Evolutionary conservation across 2,113 vertebrate genomes (phyloP), one percentile per base, ranked within the genome.

Genomic region (Rhinoderma darwinii): DNA sequence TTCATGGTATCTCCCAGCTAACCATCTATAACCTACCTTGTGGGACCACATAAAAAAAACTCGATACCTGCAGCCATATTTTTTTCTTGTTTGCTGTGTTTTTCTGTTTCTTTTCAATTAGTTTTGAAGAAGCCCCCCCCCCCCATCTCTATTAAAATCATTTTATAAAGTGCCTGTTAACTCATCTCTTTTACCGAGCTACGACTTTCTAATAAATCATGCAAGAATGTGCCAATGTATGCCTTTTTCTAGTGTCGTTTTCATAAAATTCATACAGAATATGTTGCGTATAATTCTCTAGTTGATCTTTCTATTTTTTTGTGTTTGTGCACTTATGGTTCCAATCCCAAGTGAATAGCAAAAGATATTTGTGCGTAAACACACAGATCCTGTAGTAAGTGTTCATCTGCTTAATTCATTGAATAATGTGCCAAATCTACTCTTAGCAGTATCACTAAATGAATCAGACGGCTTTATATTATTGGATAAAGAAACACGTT

Each of bases 351-450:
- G 74, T 85, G 84, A 56, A 43, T 75, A 84, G 39, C 85, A 74
- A 74, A 82, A 81, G 66, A 73, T 86, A 81, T 85, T 78, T 85
- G 86, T 86, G 66, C 68, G 47, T 87, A 82, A 75, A 87, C 68
- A 74, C 68, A 44, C 66, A 82, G 51, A 61, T 87, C 50, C 72
- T 35, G 54, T 73, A 18, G 78, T 56, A 56, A 70, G 77, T 56
- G 50, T 82, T 82, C 82, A 82, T 82, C 68, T 74, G 66, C 59
- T 87, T 82, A 37, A 87, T 87, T 82, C 86, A 87, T 75, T 82
- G 68, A 82, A 74, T 82, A 87, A 82, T 87, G 86, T 82, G 86
- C 70, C 79, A 87, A 82, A 87, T 82, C 86, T 82, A 61, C 84
- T 86, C 76, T 86, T 86, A 80, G 84, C 84, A 80, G 84, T 80